Base-by-base conservation (phyloP, 2,888 invertebrate genomes). In the Drosophila macrospina region DNA sequence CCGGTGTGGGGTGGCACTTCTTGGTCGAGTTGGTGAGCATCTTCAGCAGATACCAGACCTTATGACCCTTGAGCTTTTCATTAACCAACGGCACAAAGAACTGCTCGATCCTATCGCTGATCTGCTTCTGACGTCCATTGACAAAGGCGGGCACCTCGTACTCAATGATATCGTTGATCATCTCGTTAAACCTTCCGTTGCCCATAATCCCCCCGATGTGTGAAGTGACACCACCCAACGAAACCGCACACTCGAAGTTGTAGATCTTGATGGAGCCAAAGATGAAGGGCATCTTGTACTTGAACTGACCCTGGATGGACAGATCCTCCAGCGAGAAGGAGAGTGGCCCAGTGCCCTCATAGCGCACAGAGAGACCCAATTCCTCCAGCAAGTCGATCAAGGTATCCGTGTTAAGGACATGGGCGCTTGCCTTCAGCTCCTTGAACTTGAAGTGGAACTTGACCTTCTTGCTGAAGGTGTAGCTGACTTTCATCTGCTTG, bases 241-340 rank as follows among this genome's bases (percentile, higher is more conserved):
- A 54, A 0, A 92, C 77, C 5, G 67, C 61, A 30, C 78, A 64
- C 11, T 89, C 47, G 52, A 91, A 91, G 1, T 91, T 90, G 55
- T 86, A 91, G 55, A 91, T 90, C 75, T 87, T 89, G 28, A 90
- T 84, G 30, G 90, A 90, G 24, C 91, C 91, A 24, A 83, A 88
- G 6, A 91, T 50, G 41, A 88, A 61, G 39, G 91, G 91, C 82
- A 90, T 84, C 73, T 86, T 91, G 61, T 91, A 91, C 54, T 91
- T 91, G 74, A 91, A 90, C 36, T 83, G 69, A 4, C 91, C 91
- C 50, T 85, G 47, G 10, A 91, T 60, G 3, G 77, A 81, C 0
- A 91, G 80, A 71, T 91, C 74, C 13, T 89, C 67, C 51, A 91
- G 63, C 3, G 78, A 34, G 11, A 91, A 83, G 50, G 86, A 72